phyloP scores from a whole-genome alignment of 2,888 invertebrate genomes.

The Atrina japonica region DNA sequence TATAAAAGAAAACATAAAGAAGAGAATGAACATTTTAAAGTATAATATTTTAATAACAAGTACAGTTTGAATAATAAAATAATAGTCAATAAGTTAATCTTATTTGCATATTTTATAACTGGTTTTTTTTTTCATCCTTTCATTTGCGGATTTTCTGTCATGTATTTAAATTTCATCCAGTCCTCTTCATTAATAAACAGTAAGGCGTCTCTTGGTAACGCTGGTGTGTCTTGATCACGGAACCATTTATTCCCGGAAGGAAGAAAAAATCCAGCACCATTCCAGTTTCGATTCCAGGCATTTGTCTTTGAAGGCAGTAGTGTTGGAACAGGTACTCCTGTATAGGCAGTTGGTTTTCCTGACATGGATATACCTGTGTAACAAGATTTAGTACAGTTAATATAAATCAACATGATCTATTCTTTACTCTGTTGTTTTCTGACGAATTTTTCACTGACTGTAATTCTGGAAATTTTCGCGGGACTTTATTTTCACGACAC shows the following conservation, averaged over 20 bases:
- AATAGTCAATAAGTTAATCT: too few relatives aligned
- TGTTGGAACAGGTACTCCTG: conserved; percentile 68
- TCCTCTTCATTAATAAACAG: conserved; percentile 76
- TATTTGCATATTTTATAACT: too few relatives aligned
- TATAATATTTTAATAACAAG: too few relatives aligned
- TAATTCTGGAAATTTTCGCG: too few relatives aligned
- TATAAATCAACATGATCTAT: neutral
- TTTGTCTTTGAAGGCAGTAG: conserved; percentile 63
- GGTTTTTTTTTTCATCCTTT: too few relatives aligned
- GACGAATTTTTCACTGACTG: too few relatives aligned
- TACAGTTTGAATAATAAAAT: too few relatives aligned
- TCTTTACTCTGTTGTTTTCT: too few relatives aligned
- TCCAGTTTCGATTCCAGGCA: conserved; percentile 67
- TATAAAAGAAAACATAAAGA: too few relatives aligned
- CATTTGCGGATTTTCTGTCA: conserved; percentile 58
- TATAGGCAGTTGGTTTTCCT: conserved; percentile 61
- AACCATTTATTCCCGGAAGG: conserved; percentile 70
- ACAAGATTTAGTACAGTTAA: too few relatives aligned
- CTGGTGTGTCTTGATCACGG: conserved; percentile 69
- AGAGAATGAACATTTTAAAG: too few relatives aligned
- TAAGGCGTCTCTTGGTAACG: conserved; percentile 67
- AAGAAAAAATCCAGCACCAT: conserved; percentile 69
- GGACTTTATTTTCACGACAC: too few relatives aligned
- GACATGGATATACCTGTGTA: conserved; percentile 70
- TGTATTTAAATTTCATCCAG: conserved; percentile 73